A percentile compares a stretch with the other conserved stretches of the same genome.
These are phyloP conservation scores for Triplophysa siluroides DNA, from an alignment of 2,113 vertebrate species.

Conservation along the genomic window DNA sequence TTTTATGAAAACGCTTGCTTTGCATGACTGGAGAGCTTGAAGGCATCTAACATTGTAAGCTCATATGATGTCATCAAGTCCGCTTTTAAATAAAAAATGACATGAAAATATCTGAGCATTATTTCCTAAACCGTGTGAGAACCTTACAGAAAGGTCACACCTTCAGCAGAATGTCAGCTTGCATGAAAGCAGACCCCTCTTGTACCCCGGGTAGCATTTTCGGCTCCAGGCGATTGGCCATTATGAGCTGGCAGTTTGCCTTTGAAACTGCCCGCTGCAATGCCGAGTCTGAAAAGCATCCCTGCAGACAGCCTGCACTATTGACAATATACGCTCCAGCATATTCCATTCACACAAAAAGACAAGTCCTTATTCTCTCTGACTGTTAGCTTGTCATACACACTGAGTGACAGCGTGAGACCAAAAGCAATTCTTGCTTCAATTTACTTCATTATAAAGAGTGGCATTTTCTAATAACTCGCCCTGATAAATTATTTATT, in stretches of 20 bases:
- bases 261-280: constrained; percentile 34
- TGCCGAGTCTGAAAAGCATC: constrained; percentile 17
- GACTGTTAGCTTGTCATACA: constrained; percentile 55
- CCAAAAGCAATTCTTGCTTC: constrained; percentile 68
- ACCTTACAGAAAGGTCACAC: constrained; percentile 15
- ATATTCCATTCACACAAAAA: constrained; percentile 52
- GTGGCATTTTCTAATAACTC: constrained; percentile 75
- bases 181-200: constrained; percentile 6
- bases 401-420: constrained; percentile 67
- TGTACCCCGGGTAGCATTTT: constrained; percentile 18
- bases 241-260: constrained; percentile 29
- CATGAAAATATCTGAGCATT: background rate
- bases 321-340: constrained; percentile 15
- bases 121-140: background rate
- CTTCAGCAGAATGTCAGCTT: constrained; percentile 37
- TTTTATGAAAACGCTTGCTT: too few relatives aligned
- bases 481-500: constrained; percentile 81
- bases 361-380: constrained; percentile 39
- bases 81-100: background rate
- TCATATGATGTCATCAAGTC: too few relatives aligned
- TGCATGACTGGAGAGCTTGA: too few relatives aligned
- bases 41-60: too few relatives aligned
- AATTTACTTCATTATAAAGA: constrained; percentile 68
- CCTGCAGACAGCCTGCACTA: constrained; percentile 17
- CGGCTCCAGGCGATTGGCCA: constrained; percentile 18